These are phyloP conservation scores for Noctua comes DNA, from an alignment of 2,888 invertebrate species.

Conservation along the genomic window DNA sequence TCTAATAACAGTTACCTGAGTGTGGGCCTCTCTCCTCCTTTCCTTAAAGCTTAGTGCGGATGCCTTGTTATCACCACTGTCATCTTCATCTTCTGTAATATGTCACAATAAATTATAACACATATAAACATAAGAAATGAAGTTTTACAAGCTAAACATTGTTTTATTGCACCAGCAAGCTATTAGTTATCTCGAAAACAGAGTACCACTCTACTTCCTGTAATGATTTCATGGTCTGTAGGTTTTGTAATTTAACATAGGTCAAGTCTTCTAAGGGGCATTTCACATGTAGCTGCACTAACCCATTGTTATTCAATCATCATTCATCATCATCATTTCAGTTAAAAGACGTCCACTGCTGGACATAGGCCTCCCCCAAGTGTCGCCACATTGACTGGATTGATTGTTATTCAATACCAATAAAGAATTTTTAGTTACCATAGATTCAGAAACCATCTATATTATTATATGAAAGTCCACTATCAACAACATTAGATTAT, in stretches of 20 bases:
- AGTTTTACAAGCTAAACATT: background rate
- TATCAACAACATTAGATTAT: background rate
- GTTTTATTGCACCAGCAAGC: background rate
- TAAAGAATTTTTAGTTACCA: background rate
- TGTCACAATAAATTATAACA: background rate
- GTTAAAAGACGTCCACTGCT: too few species aligned
- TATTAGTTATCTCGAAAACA: background rate
- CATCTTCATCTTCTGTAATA: conserved; percentile 91
- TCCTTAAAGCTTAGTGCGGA: conserved; percentile 96
- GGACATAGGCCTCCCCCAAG: too few species aligned
- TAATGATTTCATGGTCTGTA: background rate
- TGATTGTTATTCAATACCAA: background rate
- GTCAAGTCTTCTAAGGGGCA: background rate
- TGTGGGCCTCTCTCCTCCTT: conserved; percentile 97
- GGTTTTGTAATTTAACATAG: background rate
- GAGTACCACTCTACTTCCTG: background rate
- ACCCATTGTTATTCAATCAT: background rate
- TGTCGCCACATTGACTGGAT: too few species aligned
- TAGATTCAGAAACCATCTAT: background rate
- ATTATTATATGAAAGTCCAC: too few species aligned
- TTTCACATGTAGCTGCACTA: background rate
- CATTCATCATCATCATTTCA: too few species aligned
- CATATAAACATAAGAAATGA: background rate
- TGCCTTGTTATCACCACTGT: conserved; percentile 90
- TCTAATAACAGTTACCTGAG: conserved; percentile 85